Percentiles rank a stretch among this genome's conserved stretches.
Conservation (phyloP, 2,113 vertebrate genomes). For the Laticauda colubrina region DNA sequence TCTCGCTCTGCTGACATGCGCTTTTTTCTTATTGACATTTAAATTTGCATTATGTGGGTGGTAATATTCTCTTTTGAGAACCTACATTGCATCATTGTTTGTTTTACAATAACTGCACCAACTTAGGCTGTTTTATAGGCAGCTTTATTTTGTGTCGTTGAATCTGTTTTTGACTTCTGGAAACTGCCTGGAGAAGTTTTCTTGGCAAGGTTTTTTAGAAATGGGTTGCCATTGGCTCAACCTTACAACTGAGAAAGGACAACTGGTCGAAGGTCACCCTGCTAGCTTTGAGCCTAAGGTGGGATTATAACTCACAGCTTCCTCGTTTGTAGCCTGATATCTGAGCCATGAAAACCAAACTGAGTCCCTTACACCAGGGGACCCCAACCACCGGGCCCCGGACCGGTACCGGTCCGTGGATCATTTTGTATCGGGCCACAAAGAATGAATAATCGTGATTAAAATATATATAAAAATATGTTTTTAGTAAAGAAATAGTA, state of each 20-base stretch:
- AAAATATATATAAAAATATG: too few relatives aligned
- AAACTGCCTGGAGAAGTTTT: not conserved
- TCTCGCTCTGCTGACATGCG: not conserved
- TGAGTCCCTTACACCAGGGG: not conserved
- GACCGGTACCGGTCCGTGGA: too few relatives aligned
- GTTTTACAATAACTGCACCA: not conserved
- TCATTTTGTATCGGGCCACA: too few relatives aligned
- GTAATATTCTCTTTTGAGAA: not conserved
- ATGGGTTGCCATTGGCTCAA: not conserved
- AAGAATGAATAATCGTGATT: too few relatives aligned
- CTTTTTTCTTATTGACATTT: not conserved
- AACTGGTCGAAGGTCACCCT: not conserved
- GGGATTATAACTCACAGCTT: not conserved
- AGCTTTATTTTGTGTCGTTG: not conserved
- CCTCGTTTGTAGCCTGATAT: not conserved
- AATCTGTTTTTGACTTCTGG: not conserved
- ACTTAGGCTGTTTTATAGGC: not conserved
- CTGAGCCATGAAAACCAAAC: not conserved
- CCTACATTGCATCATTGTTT: not conserved
- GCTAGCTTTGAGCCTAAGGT: not conserved
- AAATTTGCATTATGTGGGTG: not conserved
- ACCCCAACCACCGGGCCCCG: too few relatives aligned
- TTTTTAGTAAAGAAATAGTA: too few relatives aligned
- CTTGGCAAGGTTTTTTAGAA: not conserved
- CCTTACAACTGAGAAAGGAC: not conserved